phyloP scores from a whole-genome alignment of 2,113 vertebrate genomes.

The Ursus arctos region DNA sequence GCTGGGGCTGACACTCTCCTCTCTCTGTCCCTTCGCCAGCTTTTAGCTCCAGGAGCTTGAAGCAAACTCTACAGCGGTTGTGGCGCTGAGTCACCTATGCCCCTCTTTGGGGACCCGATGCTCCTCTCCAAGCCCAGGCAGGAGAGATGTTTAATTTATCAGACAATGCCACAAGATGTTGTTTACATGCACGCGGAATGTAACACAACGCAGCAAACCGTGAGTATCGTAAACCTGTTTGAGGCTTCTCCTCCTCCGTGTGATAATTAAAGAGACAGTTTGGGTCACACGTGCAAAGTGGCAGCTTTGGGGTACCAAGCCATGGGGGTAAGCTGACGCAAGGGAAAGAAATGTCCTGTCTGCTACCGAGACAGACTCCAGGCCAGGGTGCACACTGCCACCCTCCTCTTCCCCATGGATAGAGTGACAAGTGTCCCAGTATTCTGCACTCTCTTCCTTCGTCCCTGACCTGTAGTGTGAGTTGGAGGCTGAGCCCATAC shows the following conservation, averaged over 20 bases:
- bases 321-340: accelerated
- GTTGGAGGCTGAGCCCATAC: not conserved
- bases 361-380: not conserved
- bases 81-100: not conserved
- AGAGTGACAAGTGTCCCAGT: accelerated
- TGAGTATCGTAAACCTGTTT: constrained; percentile 59
- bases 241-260: not conserved
- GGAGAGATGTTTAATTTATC: constrained; percentile 76
- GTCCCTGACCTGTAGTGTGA: not conserved
- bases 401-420: not conserved
- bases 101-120: not conserved
- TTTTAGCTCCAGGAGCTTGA: not conserved
- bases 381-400: not conserved
- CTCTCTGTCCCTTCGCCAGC: not conserved
- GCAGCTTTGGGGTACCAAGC: not conserved
- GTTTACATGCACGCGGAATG: constrained; percentile 18
- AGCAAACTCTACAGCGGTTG: not conserved
- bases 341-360: not conserved
- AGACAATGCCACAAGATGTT: constrained; percentile 59
- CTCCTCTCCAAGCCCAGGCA: not conserved
- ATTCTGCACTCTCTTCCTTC: not conserved
- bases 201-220: constrained; percentile 48
- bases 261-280: constrained; percentile 74
- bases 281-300: not conserved
- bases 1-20: not conserved